Percentiles rank a stretch among this genome's conserved stretches.
Conservation (phyloP, 37 sponge, comb jelly and placozoan genomes). For the Axinella damicornis region DNA sequence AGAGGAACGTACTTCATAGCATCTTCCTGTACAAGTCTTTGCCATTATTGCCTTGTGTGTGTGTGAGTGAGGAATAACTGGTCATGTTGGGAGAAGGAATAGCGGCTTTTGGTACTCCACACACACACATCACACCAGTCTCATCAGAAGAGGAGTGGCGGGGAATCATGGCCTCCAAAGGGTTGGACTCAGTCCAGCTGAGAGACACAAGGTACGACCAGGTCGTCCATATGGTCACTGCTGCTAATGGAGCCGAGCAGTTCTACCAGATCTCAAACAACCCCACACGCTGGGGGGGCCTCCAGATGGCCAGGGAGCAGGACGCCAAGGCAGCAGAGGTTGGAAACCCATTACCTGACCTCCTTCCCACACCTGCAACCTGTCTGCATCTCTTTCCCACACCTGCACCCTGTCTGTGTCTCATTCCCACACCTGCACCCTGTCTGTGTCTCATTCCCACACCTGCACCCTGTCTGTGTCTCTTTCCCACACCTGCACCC, state of each 20-base stretch:
- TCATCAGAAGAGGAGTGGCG: slow-evolving; percentile 67
- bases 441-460: too few species aligned
- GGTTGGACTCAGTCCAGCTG: slow-evolving; percentile 36
- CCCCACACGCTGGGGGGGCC: slow-evolving; percentile 40
- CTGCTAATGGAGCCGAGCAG: slow-evolving; percentile 80
- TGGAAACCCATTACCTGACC: too few species aligned
- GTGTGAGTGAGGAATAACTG: neutral
- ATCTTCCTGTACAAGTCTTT: too few species aligned
- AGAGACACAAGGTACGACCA: slow-evolving; percentile 82
- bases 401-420: too few species aligned
- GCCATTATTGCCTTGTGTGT: neutral
- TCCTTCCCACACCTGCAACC: too few species aligned
- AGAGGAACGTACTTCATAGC: too few species aligned
- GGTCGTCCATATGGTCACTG: slow-evolving; percentile 79
- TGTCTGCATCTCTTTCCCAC: too few species aligned
- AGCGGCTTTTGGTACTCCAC: too few species aligned
- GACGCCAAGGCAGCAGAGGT: slow-evolving; percentile 68
- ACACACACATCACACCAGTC: slow-evolving; percentile 33
- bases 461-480: too few species aligned
- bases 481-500: too few species aligned
- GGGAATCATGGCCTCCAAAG: slow-evolving; percentile 6
- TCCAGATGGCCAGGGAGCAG: slow-evolving; percentile 48
- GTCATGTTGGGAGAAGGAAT: too few species aligned
- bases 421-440: too few species aligned
- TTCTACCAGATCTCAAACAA: slow-evolving; percentile 73